Evolutionary conservation across 2,797 vertebrate species (phyloP), one percentile per base, ranked within the genome.

Genomic region (Phoeniculus purpureus): DNA sequence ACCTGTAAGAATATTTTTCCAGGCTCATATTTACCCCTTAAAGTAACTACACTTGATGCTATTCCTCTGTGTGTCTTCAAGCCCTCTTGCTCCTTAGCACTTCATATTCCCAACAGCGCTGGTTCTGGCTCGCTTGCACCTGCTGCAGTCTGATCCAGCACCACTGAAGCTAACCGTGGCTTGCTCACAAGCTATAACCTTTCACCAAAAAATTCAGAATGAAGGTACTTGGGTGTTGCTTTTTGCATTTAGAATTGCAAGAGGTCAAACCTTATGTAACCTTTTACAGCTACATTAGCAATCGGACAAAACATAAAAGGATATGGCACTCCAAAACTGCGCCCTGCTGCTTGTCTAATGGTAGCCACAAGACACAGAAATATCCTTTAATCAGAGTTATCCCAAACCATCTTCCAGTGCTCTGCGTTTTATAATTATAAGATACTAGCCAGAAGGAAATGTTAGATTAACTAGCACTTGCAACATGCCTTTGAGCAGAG

Each of bases 351-450:
- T 84, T 54, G 6, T 87, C 58, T 94, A 86, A 77, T 16, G 20
- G 56, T 23, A 91, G 78, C 21, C 71, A 34, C 1, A 0, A 70
- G 58, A 89, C 23, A 62, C 43, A 94, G 67, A 96, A 94, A 75
- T 26, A 56, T 17, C 72, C 90, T 87, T 92, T 94, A 91, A 95
- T 94, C 89, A 95, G 77, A 65, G 50, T 75, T 92, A 60, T 76
- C 82, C 92, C 81, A 78, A 95, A 66, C 43, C 79, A 79, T 87
- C 91, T 94, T 94, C 64, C 81, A 48, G 8, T 82, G 48, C 61
- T 90, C 92, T 96, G 74, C 81, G 81, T 92, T 80, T 92, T 85
- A 67, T 85, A 96, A 96, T 96, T 96, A 96, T 77, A 96, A 92
- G 75, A 94, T 19, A 45, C 71, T 88, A 96, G 83, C 85, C 85